phyloP scores from a whole-genome alignment of 2,888 invertebrate genomes.

The Drosophila nr. medialis region DNA sequence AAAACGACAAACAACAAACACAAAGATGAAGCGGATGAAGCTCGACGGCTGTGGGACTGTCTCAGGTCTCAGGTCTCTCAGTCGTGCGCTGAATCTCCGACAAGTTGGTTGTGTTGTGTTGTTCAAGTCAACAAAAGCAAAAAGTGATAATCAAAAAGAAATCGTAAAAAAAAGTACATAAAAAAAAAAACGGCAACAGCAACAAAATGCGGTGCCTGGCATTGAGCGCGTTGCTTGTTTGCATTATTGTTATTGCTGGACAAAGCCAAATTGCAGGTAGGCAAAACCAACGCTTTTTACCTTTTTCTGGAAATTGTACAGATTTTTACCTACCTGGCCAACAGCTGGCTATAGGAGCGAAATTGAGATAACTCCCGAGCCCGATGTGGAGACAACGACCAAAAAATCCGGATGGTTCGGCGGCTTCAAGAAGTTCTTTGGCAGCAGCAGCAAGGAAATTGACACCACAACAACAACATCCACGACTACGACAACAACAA shows the following conservation, averaged over 20 bases:
- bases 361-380: constrained; percentile 79
- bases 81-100: constrained; percentile 69
- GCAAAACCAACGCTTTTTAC: constrained; percentile 9
- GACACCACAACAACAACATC: constrained; percentile 52
- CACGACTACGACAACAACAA: constrained; percentile 43
- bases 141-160: constrained; percentile 60
- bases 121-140: constrained; percentile 5
- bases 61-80: constrained; percentile 44
- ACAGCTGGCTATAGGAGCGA: constrained; percentile 76
- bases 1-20: constrained; percentile 8
- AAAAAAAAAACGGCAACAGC: background rate
- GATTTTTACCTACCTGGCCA: background rate
- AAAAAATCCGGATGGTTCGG: constrained; percentile 82
- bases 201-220: constrained; percentile 73
- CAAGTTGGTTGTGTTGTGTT: constrained; percentile 58
- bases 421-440: constrained; percentile 81
- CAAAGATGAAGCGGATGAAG: constrained; percentile 37
- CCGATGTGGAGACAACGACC: constrained; percentile 74
- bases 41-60: constrained; percentile 22
- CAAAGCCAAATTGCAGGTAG: constrained; percentile 80
- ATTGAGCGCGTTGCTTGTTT: constrained; percentile 63
- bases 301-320: background rate
- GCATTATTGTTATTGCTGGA: constrained; percentile 58
- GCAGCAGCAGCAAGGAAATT: constrained; percentile 55
- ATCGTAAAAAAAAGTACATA: constrained; percentile 3